Percentiles rank a stretch among this genome's conserved stretches.
Conservation (phyloP, 2,797 vertebrate genomes). For the Lepidocolaptes lacrymiger region DNA sequence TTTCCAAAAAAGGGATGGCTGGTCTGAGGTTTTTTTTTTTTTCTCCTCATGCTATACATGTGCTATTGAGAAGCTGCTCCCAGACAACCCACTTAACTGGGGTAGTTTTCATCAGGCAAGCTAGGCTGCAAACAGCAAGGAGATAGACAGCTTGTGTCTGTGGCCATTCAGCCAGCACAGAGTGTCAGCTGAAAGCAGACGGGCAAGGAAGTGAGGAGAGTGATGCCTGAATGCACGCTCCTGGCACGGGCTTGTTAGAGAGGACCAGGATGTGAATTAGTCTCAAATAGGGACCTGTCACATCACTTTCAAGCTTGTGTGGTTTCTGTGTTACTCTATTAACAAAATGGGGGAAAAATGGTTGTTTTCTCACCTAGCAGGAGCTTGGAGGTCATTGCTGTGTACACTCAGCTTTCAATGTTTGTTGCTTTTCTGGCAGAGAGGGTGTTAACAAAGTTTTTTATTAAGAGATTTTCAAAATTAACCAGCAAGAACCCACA, state of each 20-base stretch:
- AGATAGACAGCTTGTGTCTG: conserved; percentile 43
- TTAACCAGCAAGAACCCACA: neutral
- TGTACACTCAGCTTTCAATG: neutral
- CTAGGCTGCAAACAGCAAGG: neutral
- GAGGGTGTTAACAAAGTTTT: neutral
- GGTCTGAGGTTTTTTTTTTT: neutral
- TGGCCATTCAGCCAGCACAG: conserved; percentile 43
- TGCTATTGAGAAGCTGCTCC: neutral
- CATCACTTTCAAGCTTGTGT: neutral
- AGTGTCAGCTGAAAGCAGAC: conserved; percentile 47
- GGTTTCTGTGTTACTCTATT: conserved; percentile 4
- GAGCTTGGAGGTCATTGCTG: neutral
- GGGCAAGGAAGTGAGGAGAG: neutral
- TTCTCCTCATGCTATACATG: neutral
- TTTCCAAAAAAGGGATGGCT: conserved; percentile 59
- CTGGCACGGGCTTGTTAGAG: neutral
- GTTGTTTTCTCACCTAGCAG: neutral
- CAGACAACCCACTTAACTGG: neutral
- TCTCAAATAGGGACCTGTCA: neutral
- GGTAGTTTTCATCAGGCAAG: conserved; percentile 19
- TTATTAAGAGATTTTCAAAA: neutral
- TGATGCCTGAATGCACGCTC: neutral
- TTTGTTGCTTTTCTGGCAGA: neutral
- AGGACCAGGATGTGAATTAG: neutral
- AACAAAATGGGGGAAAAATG: neutral